Base-by-base conservation (phyloP, 2,113 vertebrate genomes). In the Laticauda laticaudata region DNA sequence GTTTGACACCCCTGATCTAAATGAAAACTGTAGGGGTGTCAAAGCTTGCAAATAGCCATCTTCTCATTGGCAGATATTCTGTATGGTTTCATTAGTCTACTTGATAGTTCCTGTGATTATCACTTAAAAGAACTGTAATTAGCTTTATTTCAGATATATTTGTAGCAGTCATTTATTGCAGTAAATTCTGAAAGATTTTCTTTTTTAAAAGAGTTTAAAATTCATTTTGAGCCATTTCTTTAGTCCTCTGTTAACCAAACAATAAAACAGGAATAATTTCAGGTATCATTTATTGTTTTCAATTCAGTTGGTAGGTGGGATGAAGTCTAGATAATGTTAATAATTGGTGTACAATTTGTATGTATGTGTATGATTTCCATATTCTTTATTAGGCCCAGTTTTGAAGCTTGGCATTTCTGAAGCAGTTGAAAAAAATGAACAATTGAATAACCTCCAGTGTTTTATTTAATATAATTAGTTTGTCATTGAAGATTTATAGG, bases 401-500 rank as follows among this genome's bases (percentile, higher is more conserved):
- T 26, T 94, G 69, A 94, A 88, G 9, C 1, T 9, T 92, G 86
- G 14, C 93, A 95, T 97, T 97, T 96, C 95, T 92, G 93, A 94
- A 89, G 3, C 26, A 53, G 18, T 20, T 86, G 94, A 8, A 88
- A 23, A 29, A 18, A 26, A 57, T 93, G 93, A 96, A 69, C 93
- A 51, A 54, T 64, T 61, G 26, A 94, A 93, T 34, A 94, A 95
- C 86, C 29, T 95, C 91, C 57, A 51, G 1, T 93, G 34, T 88
- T 88, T 95, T 92, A 59, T 92, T 93, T 92, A 53, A 43, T 86
- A 34, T 92, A 96, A 96, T 92, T 95, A 95, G 61, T 95, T 96
- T 97, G 91, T 85, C 92, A 23, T 2, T 93, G 43, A 96, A 90
- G 90, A 96, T 97, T 97, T 97, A 96, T 89, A 94, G 86, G 23